These are phyloP conservation scores for Meriones psammophilus DNA, from an alignment of 2,797 vertebrate genomes.

Conservation along the genomic window DNA sequence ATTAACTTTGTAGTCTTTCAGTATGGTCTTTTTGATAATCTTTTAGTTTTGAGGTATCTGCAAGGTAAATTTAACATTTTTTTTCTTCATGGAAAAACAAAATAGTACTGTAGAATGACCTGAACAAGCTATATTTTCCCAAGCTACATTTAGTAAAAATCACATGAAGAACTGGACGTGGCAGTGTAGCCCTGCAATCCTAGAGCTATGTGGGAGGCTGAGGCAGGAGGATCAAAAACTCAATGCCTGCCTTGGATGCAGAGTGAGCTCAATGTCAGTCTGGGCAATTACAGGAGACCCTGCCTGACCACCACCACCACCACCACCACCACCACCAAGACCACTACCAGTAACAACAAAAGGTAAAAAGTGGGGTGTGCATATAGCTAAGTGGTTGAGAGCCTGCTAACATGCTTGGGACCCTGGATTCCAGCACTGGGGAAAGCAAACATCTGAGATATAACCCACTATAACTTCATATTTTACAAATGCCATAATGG, in stretches of 20 bases:
- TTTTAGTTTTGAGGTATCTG: slow-evolving; percentile 50
- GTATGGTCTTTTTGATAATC: neutral
- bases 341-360: neutral
- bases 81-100: slow-evolving; percentile 25
- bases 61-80: slow-evolving; percentile 4
- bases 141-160: slow-evolving; percentile 13
- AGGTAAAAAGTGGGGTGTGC: neutral
- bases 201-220: neutral
- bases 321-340: neutral
- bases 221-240: neutral
- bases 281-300: neutral
- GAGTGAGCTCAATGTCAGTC: neutral
- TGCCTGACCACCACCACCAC: neutral
- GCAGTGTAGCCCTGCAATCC: neutral
- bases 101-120: neutral
- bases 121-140: slow-evolving; percentile 33
- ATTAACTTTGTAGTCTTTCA: neutral
- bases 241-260: neutral
- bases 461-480: neutral
- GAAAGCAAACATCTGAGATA: neutral
- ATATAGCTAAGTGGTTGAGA: neutral
- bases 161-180: neutral
- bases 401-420: neutral
- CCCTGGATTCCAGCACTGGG: neutral
- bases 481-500: neutral